phyloP scores from a whole-genome alignment of 2,797 vertebrate genomes.

The Onychomys torridus region DNA sequence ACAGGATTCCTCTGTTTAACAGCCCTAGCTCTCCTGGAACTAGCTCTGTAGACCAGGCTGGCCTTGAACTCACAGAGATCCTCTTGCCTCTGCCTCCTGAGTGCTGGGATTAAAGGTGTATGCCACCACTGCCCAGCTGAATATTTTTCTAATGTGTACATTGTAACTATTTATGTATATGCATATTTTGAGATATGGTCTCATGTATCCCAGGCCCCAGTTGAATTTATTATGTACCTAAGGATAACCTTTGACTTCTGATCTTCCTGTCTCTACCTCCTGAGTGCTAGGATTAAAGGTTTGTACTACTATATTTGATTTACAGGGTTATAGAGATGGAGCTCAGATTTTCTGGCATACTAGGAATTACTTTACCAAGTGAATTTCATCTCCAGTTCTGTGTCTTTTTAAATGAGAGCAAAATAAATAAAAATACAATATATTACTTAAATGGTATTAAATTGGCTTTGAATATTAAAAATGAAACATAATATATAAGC shows the following conservation, averaged over 20 bases:
- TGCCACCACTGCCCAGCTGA: not conserved
- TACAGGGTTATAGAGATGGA: not conserved
- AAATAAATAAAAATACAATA: not conserved
- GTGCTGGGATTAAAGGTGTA: too few species aligned
- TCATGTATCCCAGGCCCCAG: not conserved
- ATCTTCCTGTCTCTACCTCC: not conserved
- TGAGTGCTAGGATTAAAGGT: not conserved
- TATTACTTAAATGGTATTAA: not conserved
- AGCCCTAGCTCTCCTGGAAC: too few species aligned
- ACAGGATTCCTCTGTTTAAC: too few species aligned
- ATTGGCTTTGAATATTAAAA: slow-evolving; percentile 3
- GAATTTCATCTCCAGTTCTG: not conserved
- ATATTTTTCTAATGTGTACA: not conserved
- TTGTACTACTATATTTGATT: not conserved
- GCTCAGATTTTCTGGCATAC: not conserved
- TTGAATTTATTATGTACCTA: not conserved
- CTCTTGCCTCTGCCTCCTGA: too few species aligned
- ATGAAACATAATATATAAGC: not conserved
- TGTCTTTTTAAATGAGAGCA: slow-evolving; percentile 44
- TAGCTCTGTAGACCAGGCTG: too few species aligned
- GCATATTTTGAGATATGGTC: not conserved
- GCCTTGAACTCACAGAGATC: too few species aligned
- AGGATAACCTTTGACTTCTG: not conserved
- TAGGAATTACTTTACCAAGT: not conserved
- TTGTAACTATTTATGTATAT: not conserved